Evolutionary conservation across 2,113 vertebrate genomes (phyloP).

Genomic region (Ptilorrhoa leucosticta): DNA sequence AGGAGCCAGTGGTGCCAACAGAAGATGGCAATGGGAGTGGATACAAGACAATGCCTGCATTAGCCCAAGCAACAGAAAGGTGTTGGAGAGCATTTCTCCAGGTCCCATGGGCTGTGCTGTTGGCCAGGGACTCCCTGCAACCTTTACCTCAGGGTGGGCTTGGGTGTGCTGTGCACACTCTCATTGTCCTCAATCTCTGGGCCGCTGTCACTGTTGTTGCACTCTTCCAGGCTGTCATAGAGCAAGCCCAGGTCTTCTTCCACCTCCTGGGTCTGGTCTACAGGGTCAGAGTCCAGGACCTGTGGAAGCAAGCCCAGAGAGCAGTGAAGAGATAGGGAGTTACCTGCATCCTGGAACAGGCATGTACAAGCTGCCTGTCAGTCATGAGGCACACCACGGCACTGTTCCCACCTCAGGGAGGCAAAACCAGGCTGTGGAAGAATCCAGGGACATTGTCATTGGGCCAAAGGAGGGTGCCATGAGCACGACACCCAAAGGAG

Average conservation of each 20-base stretch:
- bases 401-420: not conserved
- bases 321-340: not conserved
- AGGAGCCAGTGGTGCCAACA: not conserved
- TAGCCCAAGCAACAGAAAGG: constrained; percentile 1
- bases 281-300: constrained; percentile 94
- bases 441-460: not conserved
- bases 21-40: not conserved
- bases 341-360: not conserved
- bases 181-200: constrained; percentile 95
- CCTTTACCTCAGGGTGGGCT: constrained; percentile 91
- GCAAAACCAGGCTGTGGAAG: not conserved
- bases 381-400: not conserved
- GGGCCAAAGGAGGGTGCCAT: not conserved
- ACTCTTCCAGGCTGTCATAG: constrained; percentile 92
- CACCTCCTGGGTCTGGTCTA: constrained; percentile 87
- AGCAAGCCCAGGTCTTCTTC: constrained; percentile 91
- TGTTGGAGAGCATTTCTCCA: not conserved
- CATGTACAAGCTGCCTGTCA: not conserved
- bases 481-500: not conserved
- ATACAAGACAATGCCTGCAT: not conserved
- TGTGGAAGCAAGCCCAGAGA: constrained; percentile 41
- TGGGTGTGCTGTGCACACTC: constrained; percentile 95
- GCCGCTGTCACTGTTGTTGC: constrained; percentile 95
- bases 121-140: not conserved
- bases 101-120: not conserved